These are phyloP conservation scores for Nematostella vectensis DNA, from an alignment of 92 coral and sea anemone species.

Conservation along the genomic window DNA sequence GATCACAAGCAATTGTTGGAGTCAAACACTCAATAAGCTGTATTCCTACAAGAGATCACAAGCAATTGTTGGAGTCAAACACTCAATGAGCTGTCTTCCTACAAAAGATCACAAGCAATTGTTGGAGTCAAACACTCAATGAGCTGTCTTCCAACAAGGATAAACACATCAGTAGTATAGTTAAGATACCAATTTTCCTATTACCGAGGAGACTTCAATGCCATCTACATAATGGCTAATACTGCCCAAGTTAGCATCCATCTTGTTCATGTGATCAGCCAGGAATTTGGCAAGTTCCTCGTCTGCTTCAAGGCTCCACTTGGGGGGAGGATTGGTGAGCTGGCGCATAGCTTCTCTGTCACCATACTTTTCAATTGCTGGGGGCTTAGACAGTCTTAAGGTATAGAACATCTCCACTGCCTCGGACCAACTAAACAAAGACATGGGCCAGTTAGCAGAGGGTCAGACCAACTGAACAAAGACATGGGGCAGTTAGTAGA, in stretches of 20 bases:
- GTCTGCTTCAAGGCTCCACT: slow-evolving; percentile 94
- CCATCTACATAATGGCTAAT: slow-evolving; percentile 88
- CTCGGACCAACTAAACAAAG: slow-evolving; percentile 59
- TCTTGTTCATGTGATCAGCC: slow-evolving; percentile 71
- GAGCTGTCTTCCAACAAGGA: slow-evolving; percentile 58
- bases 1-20: no score
- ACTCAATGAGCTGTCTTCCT: slow-evolving; percentile 78
- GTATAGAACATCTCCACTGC: slow-evolving; percentile 83
- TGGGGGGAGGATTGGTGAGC: slow-evolving; percentile 78
- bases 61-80: no score
- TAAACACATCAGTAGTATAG: no score
- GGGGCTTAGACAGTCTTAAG: slow-evolving; percentile 66
- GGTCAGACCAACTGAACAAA: no score
- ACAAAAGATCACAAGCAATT: no score
- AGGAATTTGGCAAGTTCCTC: slow-evolving; percentile 90
- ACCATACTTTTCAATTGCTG: slow-evolving; percentile 61
- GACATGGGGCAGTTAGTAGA: no score
- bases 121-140: no score
- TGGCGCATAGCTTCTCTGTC: slow-evolving; percentile 90
- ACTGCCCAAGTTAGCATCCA: slow-evolving; percentile 83
- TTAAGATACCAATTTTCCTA: no score
- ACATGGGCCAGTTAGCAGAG: no score
- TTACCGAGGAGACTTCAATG: slow-evolving; percentile 81
- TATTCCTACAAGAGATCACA: slow-evolving; percentile 65
- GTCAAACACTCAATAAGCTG: no score